Percentiles rank a stretch among this genome's conserved stretches.
Conservation (phyloP, 1,140 invertebrate species). For the Campoletis sonorensis region DNA sequence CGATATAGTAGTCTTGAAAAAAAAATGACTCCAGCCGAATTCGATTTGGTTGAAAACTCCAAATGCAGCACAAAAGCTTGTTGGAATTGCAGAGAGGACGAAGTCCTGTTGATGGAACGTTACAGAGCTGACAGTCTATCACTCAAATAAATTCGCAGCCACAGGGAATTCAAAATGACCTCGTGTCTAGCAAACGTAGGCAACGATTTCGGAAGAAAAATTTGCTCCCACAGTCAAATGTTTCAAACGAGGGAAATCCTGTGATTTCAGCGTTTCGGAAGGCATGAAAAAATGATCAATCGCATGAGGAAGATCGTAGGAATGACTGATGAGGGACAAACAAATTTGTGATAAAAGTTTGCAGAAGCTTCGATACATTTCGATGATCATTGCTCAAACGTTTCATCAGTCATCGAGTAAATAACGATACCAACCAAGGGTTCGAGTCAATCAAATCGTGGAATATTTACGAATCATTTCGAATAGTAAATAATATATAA, state of each 20-base stretch:
- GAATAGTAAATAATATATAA: neutral
- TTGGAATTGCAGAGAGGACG: neutral
- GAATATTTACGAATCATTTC: neutral
- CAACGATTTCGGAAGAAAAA: conserved; percentile 21
- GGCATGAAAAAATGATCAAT: conserved; percentile 24
- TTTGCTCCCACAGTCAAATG: neutral
- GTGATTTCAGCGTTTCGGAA: neutral
- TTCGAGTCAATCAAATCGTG: neutral
- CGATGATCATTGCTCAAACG: no score
- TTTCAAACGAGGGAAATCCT: conserved; percentile 39
- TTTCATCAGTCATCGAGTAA: neutral
- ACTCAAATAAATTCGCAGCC: neutral
- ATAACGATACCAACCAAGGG: neutral
- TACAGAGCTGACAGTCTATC: no score
- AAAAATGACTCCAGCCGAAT: neutral
- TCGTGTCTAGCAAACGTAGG: conserved; percentile 15
- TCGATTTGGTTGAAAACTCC: neutral
- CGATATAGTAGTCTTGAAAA: neutral
- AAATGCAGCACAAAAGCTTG: neutral
- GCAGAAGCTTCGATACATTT: neutral
- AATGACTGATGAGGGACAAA: neutral
- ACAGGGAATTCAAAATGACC: conserved; percentile 25
- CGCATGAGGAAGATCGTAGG: neutral
- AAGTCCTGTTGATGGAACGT: neutral
- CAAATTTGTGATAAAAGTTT: conserved; percentile 3